Percentiles rank a stretch among this genome's conserved stretches.
These are phyloP conservation scores for Sweltsa coloradensis DNA, from an alignment of 1,140 invertebrate species.

Conservation along the genomic window DNA sequence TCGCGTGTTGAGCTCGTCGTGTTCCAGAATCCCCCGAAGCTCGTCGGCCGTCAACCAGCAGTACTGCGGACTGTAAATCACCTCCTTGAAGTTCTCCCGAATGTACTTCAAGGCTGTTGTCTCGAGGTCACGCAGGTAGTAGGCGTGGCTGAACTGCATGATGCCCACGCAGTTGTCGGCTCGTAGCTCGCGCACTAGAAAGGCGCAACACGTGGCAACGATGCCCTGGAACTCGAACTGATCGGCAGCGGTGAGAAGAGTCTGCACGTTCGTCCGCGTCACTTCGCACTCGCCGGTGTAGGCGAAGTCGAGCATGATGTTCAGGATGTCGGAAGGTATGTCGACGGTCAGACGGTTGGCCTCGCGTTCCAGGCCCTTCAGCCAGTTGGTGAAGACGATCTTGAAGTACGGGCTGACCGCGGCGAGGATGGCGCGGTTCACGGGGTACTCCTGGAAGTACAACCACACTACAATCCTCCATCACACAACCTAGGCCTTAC, in stretches of 20 bases:
- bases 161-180: conserved; percentile 51
- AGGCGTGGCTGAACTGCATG: conserved; percentile 54
- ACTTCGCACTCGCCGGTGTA: conserved; percentile 49
- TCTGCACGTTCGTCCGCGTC: conserved; percentile 43
- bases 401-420: conserved; percentile 32
- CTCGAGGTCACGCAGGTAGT: conserved; percentile 46
- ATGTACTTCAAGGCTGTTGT: conserved; percentile 37
- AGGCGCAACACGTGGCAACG: conserved; percentile 48
- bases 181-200: conserved; percentile 35
- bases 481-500: too few relatives aligned
- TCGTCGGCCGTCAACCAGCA: conserved; percentile 36
- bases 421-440: background rate
- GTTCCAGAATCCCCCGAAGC: conserved; percentile 37
- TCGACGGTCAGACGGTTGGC: conserved; percentile 36
- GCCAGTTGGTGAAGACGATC: conserved; percentile 48
- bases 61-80: conserved; percentile 33
- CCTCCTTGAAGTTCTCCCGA: conserved; percentile 7
- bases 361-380: conserved; percentile 37
- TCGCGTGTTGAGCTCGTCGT: conserved; percentile 57
- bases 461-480: too few relatives aligned
- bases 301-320: conserved; percentile 48
- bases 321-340: conserved; percentile 29
- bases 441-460: too few relatives aligned
- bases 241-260: conserved; percentile 43
- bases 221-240: conserved; percentile 48